Base-by-base conservation (phyloP, 1,140 invertebrate genomes). In the Calliopsis andreniformis region DNA sequence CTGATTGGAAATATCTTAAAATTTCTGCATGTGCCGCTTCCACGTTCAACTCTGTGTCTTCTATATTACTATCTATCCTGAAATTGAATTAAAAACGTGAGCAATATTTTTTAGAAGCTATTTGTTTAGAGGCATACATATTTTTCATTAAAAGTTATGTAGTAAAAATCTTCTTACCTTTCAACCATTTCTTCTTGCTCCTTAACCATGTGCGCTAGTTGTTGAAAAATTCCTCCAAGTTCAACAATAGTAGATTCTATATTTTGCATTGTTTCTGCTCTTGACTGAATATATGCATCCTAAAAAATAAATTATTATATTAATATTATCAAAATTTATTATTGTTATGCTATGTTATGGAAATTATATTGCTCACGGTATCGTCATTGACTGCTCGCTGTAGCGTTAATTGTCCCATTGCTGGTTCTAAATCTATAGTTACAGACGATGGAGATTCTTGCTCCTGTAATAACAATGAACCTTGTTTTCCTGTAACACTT, bases 161-260 rank as follows among this genome's bases (percentile, higher is more conserved):
- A n/a, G 14, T 35, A 59, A 59, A 14, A 20, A 76, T 51, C 75
- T 61, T 64, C 28, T 81, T 89, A 96, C 95, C 96, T 95, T 85
- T 98, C 97, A 23, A 99, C 98, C 92, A 98, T 97, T 94, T 99
- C 99, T 92, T 99, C 98, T 92, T 99, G 99, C 92, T 99, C 99
- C 89, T 99, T 98, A 28, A 99, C 98, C 98, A 99, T 99, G 88
- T 97, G 96, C 23, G 99, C 98, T 79, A 99, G 92, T 90, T 99
- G 98, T 88, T 98, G 97, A 89, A 99, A 99, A 89, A 99, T 99
- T 51, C 97, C 97, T 7, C 99, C 98, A n/a, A 99, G 92, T 93
- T 99, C 99, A 18, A 99, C 98, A 87, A 99, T 99, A 35, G 98
- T 99, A 14, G 97, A 98, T 92, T 99, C 99, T 87, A 99, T 99